Base-by-base conservation (phyloP, 2,797 vertebrate species). In the Danio jaintianensis region DNA sequence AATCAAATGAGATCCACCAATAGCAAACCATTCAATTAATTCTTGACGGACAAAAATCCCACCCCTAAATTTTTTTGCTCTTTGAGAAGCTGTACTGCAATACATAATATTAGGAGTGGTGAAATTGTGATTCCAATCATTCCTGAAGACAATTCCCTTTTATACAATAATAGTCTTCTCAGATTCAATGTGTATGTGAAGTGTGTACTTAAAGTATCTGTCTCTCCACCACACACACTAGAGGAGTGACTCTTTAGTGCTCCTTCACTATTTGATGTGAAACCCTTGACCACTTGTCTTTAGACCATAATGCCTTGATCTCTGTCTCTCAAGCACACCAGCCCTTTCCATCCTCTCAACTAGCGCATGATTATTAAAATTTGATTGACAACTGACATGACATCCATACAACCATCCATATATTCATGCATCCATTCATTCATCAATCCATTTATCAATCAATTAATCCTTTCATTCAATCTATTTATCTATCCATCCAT, bases 211-310 rank as follows among this genome's bases (percentile, higher is more conserved):
- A 20, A 36, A 42, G 40, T 43, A 56, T 69, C 45, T 2, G 38
- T 22, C 29, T 29, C 29, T 29, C 29, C 40, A 53, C 36, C 52
- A 43, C 29, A 53, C 40, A 71, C 7, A 42, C 68, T 20, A n/a
- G 50, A 42, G 11, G 11, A 55, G 68, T 18, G 68, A 48, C 10
- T 70, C 11, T 53, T 70, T 6, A 70, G 16, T 42, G 50, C 40
- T 70, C 12, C 68, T 40, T 52, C 29, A 71, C 68, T 42, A 42
- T 55, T 70, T 42, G 52, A 53, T 18, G 16, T 42, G 7, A 42
- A 70, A 55, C 68, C 68, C 68, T 70, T 42, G 68, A 40, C n/a
- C 18, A 40, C 68, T 55, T 55, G 48, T 20, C 16, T 55, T 29
- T 20, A 40, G 20, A 48, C 7, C 20, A 22, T 29, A 69, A 69